Evolutionary conservation across 2,113 vertebrate genomes (phyloP).

Genomic region (Lagopus muta): DNA sequence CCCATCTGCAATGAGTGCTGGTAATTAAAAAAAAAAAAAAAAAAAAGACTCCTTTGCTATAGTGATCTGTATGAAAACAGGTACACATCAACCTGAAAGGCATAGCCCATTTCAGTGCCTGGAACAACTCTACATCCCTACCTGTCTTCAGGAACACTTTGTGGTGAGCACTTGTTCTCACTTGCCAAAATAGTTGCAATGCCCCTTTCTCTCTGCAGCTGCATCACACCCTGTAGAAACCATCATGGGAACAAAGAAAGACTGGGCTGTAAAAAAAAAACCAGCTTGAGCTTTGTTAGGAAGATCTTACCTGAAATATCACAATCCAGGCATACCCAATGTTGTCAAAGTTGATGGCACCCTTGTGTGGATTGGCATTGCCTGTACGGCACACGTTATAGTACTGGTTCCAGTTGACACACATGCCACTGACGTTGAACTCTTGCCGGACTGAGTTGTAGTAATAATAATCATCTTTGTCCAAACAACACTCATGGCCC

Average conservation of each 20-base stretch:
- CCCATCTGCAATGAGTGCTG: accelerated
- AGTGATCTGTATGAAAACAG: not conserved
- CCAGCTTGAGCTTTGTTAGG: not conserved
- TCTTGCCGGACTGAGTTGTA: slow-evolving; percentile 86
- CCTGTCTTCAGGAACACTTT: not conserved
- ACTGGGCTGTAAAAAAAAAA: not conserved
- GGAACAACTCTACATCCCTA: not conserved
- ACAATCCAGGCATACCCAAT: slow-evolving; percentile 99
- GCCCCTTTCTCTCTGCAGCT: not conserved
- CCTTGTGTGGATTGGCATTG: slow-evolving; percentile 93
- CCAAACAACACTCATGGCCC: slow-evolving; percentile 90
- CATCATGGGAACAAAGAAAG: not conserved
- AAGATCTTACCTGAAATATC: slow-evolving; percentile 91
- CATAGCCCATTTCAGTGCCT: not conserved
- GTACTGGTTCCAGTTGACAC: slow-evolving; percentile 98
- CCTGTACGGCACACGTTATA: slow-evolving; percentile 95
- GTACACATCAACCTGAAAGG: not conserved
- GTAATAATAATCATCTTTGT: slow-evolving; percentile 90
- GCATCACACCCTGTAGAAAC: not conserved
- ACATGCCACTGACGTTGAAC: slow-evolving; percentile 85
- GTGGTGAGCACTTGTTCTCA: accelerated
- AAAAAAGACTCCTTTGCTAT: not conserved
- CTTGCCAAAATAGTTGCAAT: not conserved
- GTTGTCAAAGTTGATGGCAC: slow-evolving; percentile 98
- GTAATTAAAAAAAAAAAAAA: not conserved